Base-by-base conservation (phyloP, 2,888 invertebrate genomes). In the Ferdinandea cuprea region DNA sequence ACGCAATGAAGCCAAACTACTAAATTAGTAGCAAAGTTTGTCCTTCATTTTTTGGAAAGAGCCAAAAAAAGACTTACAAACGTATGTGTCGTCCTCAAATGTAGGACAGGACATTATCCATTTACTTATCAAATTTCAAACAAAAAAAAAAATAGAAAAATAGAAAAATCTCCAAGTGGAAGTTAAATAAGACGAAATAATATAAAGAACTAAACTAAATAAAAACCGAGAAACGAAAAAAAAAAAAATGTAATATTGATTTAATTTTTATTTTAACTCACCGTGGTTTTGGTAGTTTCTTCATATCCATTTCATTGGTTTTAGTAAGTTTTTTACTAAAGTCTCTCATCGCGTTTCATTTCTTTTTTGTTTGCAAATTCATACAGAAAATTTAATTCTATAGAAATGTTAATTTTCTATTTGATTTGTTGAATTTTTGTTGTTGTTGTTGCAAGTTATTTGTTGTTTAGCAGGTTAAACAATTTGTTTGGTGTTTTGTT, bases 261-360 rank as follows among this genome's bases (percentile, higher is more conserved):
- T 54, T 40, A 21, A 1, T 15, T 7, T 13, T 5, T 50, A 21
- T 50, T 17, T 13, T 13, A 42, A 85, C 87, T 88, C 81, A 88
- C 87, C 87, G 87, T 87, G 87, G 86, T 87, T 88, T 88, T 86
- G 86, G 86, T 86, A 87, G 85, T 86, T 87, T 88, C 85, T 87
- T 88, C 87, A 87, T 86, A 86, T 88, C 88, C 87, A 87, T 87
- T 85, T 87, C 88, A 87, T 86, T 86, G 85, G 87, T 85, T 85
- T 87, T 86, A 86, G 86, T 86, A 85, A 86, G 85, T 81, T 84
- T 86, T 85, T 87, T 86, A 85, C 87, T 85, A 86, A 87, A 86
- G 85, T 86, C 85, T 86, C 86, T 79, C 76, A 85, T 86, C 73
- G 80, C 85, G 85, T 83, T 85, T 80, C 87, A 87, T 86, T 85